Evolutionary conservation across 2,113 vertebrate species (phyloP).

Genomic region (Oncorhynchus nerka): DNA sequence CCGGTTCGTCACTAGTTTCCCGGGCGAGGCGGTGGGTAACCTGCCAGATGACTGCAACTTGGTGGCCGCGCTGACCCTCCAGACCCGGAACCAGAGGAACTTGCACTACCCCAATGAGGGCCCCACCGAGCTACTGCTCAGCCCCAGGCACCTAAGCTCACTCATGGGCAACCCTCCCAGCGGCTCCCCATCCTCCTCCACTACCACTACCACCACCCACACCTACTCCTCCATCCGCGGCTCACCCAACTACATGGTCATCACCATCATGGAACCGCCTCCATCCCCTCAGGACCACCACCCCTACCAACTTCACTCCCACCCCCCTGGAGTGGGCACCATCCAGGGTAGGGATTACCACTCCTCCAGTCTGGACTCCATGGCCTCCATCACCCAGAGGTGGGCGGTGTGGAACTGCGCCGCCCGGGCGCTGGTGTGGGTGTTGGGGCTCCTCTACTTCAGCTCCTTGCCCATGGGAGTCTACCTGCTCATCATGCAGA

Average conservation of each 20-base stretch:
- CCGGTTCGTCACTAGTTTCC: constrained; percentile 83
- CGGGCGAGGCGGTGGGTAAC: constrained; percentile 77
- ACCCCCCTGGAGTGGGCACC: background rate
- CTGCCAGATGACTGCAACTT: constrained; percentile 91
- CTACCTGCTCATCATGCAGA: constrained; percentile 92
- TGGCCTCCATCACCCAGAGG: constrained; percentile 80
- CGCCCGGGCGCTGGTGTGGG: constrained; percentile 85
- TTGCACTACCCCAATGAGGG: constrained; percentile 79
- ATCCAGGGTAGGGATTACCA: constrained; percentile 72
- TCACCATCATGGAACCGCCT: constrained; percentile 93
- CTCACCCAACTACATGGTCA: constrained; percentile 86
- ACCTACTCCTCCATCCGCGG: constrained; percentile 64
- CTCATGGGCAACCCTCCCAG: constrained; percentile 79
- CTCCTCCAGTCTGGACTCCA: constrained; percentile 86
- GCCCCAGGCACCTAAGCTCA: constrained; percentile 81
- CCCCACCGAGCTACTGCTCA: constrained; percentile 83
- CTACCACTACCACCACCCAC: constrained; percentile 37
- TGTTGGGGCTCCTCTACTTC: constrained; percentile 90
- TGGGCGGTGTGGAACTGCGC: constrained; percentile 93
- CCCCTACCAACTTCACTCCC: constrained; percentile 49
- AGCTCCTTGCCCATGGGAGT: constrained; percentile 93
- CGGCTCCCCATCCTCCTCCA: constrained; percentile 61
- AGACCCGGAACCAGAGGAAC: constrained; percentile 76
- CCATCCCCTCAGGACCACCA: constrained; percentile 66
- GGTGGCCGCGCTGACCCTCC: constrained; percentile 80